These are phyloP conservation scores for Mus spretus DNA, from an alignment of 2,797 vertebrate genomes.

Conservation along the genomic window DNA sequence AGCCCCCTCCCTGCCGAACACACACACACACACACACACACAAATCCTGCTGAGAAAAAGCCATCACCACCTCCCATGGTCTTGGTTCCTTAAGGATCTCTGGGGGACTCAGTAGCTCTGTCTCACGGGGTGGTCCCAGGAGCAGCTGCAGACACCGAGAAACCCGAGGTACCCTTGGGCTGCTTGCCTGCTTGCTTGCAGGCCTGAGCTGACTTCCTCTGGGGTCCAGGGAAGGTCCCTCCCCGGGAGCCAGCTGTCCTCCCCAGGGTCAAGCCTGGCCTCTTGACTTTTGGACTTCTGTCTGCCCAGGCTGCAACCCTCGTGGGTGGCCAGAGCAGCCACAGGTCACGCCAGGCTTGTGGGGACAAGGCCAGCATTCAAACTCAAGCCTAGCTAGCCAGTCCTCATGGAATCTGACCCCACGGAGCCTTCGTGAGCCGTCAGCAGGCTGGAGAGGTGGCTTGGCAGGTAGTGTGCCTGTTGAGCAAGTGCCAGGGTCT, in stretches of 20 bases:
- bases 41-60: constrained; percentile 87
- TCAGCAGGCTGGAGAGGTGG: neutral
- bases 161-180: constrained; percentile 32
- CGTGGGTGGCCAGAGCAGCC: constrained; percentile 79
- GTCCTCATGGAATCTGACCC: neutral
- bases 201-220: neutral
- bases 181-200: constrained; percentile 8
- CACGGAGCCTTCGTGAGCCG: neutral
- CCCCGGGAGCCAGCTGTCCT: constrained; percentile 58
- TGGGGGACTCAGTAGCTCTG: constrained; percentile 84
- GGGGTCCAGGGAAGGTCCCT: neutral
- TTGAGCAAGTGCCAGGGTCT: too few relatives aligned
- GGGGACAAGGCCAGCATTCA: constrained; percentile 2
- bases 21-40: constrained; percentile 79
- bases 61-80: neutral
- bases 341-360: neutral
- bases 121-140: constrained; percentile 87
- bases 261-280: constrained; percentile 46
- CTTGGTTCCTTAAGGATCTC: constrained; percentile 77
- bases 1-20: constrained; percentile 86
- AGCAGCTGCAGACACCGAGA: constrained; percentile 87
- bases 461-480: neutral
- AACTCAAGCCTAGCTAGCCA: neutral
- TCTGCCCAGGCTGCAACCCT: constrained; percentile 61
- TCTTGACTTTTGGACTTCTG: constrained; percentile 75